Conservation (phyloP, 2,797 vertebrate species). For the Myotis vivesi region DNA sequence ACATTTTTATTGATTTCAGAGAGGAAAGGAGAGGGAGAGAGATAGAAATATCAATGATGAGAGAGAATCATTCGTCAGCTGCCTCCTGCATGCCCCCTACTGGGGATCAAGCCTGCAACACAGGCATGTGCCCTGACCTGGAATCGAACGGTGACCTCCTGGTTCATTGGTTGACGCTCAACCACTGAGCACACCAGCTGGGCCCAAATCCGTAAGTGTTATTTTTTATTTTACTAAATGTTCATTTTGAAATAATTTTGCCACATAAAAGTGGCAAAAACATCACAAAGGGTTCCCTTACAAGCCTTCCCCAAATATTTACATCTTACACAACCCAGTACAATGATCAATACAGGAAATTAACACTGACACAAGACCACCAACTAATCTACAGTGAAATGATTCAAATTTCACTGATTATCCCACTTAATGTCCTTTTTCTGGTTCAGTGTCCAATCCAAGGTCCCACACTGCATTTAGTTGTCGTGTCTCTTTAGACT, state of each 20-base stretch:
- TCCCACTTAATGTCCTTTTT: neutral
- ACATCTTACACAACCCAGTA: neutral
- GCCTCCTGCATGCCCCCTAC: no score
- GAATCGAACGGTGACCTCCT: no score
- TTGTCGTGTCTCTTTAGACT: neutral
- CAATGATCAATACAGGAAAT: neutral
- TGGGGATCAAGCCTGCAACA: no score
- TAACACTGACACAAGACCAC: neutral
- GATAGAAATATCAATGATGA: no score
- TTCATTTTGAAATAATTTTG: constrained; percentile 42
- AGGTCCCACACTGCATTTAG: neutral
- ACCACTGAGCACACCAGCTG: no score
- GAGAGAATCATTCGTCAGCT: no score
- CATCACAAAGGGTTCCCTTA: neutral
- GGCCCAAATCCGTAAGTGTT: neutral
- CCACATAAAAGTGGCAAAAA: neutral
- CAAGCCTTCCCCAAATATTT: neutral
- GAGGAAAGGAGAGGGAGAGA: no score
- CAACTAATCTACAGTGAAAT: neutral
- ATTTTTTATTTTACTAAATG: constrained; percentile 33
- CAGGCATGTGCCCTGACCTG: no score
- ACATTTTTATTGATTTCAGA: no score
- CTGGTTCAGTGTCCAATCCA: neutral
- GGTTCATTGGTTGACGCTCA: no score
- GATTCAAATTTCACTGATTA: neutral